Conservation (phyloP, 1,140 invertebrate genomes). For the Sminthurides bifidus region DNA sequence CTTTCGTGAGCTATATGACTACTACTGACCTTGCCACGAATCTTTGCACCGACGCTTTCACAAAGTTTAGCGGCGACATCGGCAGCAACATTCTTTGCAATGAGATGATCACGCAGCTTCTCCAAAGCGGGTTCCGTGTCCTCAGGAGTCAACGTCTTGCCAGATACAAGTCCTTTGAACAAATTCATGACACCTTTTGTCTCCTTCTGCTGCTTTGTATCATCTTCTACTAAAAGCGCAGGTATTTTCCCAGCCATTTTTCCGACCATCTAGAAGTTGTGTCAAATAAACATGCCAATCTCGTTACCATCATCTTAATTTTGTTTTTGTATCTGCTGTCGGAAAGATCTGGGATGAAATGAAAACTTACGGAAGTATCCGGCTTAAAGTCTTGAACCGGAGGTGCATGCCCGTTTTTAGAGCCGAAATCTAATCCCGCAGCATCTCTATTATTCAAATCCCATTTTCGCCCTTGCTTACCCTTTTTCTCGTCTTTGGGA, state of each 20-base stretch:
- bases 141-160: constrained; percentile 54
- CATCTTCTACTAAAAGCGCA: constrained; percentile 47
- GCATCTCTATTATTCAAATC: constrained; percentile 67
- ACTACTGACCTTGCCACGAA: constrained; percentile 74
- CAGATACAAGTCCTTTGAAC: constrained; percentile 66
- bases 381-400: constrained; percentile 12
- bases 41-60: constrained; percentile 79
- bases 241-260: constrained; percentile 65
- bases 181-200: constrained; percentile 29
- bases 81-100: constrained; percentile 92
- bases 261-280: constrained; percentile 54
- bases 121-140: constrained; percentile 78
- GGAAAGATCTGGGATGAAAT: neutral
- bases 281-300: neutral
- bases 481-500: constrained; percentile 43
- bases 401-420: constrained; percentile 41
- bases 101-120: constrained; percentile 92
- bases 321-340: neutral
- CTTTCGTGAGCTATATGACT: neutral
- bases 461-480: constrained; percentile 71
- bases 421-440: constrained; percentile 65
- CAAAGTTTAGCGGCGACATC: constrained; percentile 92
- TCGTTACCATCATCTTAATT: neutral
- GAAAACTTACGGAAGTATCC: constrained; percentile 18
- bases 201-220: constrained; percentile 38